Evolutionary conservation across 2,797 vertebrate species (phyloP).

Genomic region (Rhinoraja longicauda): DNA sequence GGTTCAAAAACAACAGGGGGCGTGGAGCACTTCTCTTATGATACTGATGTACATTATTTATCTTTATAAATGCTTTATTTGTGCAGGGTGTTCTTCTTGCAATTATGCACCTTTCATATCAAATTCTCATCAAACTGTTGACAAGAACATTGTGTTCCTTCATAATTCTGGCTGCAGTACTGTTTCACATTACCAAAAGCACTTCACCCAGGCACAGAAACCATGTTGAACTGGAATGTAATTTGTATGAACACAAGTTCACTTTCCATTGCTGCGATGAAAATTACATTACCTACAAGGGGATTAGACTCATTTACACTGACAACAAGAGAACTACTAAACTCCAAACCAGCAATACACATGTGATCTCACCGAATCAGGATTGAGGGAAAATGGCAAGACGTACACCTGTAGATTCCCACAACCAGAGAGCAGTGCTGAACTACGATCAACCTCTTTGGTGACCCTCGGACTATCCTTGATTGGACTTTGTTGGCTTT

Average conservation of each 20-base stretch:
- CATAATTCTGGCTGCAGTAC: background rate
- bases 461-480: no score
- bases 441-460: no score
- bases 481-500: no score
- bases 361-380: no score
- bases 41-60: background rate
- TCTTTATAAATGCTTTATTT: background rate
- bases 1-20: background rate
- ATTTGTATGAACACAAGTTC: background rate
- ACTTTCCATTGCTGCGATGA: background rate
- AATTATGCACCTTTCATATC: background rate
- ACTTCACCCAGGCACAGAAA: background rate
- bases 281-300: no score
- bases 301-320: background rate
- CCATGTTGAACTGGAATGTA: background rate
- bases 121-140: background rate
- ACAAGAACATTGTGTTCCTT: background rate
- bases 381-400: no score
- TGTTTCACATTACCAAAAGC: background rate
- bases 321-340: background rate
- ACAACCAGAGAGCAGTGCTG: no score
- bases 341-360: background rate
- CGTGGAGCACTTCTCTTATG: background rate
- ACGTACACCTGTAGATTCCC: no score
- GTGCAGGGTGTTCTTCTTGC: background rate